phyloP scores from a whole-genome alignment of 2,888 invertebrate genomes.

The Patella ulyssiponensis region DNA sequence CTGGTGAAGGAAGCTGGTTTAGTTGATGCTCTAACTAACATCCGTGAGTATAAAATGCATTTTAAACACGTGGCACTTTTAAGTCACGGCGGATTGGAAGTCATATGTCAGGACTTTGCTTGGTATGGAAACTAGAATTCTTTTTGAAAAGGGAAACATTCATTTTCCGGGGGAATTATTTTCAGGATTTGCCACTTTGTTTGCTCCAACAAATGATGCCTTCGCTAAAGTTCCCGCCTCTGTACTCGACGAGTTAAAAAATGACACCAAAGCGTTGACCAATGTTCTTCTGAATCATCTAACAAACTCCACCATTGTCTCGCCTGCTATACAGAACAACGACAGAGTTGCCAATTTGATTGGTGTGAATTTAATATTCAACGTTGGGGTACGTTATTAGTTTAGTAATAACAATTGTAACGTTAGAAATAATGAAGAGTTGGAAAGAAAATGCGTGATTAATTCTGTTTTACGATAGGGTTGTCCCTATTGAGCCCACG shows the following conservation, averaged over 20 bases:
- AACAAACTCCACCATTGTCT: slow-evolving; percentile 7
- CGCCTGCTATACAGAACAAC: slow-evolving; percentile 19
- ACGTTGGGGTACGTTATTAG: not conserved
- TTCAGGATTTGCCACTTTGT: slow-evolving; percentile 24
- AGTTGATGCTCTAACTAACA: slow-evolving; percentile 27
- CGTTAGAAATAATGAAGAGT: too few relatives aligned
- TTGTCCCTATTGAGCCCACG: too few relatives aligned
- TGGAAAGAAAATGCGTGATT: too few relatives aligned
- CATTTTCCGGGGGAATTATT: not conserved
- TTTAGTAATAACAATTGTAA: too few relatives aligned
- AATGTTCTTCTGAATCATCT: slow-evolving; percentile 26
- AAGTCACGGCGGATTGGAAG: too few relatives aligned
- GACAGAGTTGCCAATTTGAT: slow-evolving; percentile 13
- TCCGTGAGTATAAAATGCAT: not conserved
- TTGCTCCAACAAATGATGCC: slow-evolving; percentile 30
- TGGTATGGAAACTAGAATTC: too few relatives aligned
- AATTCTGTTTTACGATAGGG: too few relatives aligned
- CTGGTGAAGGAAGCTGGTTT: slow-evolving; percentile 38
- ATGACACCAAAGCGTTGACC: slow-evolving; percentile 12
- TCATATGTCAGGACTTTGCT: too few relatives aligned
- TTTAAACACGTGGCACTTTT: too few relatives aligned
- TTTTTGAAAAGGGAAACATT: not conserved
- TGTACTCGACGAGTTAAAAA: not conserved
- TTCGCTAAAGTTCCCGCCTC: slow-evolving; percentile 19
- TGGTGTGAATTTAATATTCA: slow-evolving; percentile 15